Base-by-base conservation (phyloP, 2,888 invertebrate species). In the Chrysolina americana region DNA sequence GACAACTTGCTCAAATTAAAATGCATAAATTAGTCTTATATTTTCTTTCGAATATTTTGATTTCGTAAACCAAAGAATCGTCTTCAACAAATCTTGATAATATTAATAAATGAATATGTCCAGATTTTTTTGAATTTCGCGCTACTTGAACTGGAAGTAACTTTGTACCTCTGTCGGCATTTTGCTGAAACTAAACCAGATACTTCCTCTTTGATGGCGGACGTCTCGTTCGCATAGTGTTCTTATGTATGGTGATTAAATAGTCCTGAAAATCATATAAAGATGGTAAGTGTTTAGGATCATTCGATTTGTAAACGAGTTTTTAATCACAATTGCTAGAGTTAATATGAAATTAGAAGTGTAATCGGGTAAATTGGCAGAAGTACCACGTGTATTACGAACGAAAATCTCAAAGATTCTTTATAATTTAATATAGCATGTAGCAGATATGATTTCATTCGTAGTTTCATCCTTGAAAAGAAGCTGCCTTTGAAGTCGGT, bases 201-300 rank as follows among this genome's bases (percentile, higher is more conserved):
- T 41, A 76, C 83, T 86, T 87, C 85, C 87, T 87, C 59, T 87
- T 86, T 73, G 78, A 87, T 87, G 88, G 87, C 87, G 87, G 85
- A 87, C 86, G 78, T 82, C 75, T 80, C 76, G 85, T 85, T 85
- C 86, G 86, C 85, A 85, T 81, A 82, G 82, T 83, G 85, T 86
- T 82, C 83, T 82, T 83, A 81, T 74, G 79, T 74, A 75, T 76
- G 76, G 79, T 76, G 78, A 68, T 65, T 78, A 80, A 80, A 79
- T 82, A 81, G 73, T 76, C 82, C 78, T 78, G 81, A 77, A 70
- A 72, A 74, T 77, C 78, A 77, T 78, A 71, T 75, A 68, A 85
- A 82, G 84, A 87, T 87, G 87, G 87, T 87, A 80, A 85, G 86
- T 83, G 8, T 41, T 23, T 65, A 59, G 11, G 28, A 59, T 48